Conservation (phyloP, 2,888 invertebrate genomes). For the Galerucella calmariensis region DNA sequence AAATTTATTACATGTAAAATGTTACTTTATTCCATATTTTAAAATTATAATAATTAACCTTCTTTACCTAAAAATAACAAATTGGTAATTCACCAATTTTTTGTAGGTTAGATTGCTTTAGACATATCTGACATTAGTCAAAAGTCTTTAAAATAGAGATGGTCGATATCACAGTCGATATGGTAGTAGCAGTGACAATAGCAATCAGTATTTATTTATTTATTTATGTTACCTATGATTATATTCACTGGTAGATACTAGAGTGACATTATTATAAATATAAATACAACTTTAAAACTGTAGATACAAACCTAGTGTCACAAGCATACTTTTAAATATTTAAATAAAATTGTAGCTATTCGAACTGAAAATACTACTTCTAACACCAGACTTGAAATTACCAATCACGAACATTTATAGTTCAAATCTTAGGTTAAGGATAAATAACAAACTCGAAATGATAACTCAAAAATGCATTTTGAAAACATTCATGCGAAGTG, state of each 20-base stretch:
- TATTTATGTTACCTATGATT: no score
- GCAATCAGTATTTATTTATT: no score
- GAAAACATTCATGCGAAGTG: slow-evolving; percentile 1
- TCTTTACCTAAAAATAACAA: slow-evolving; percentile 30
- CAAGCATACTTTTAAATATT: background rate
- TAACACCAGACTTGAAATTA: background rate
- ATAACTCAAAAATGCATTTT: slow-evolving; percentile 22
- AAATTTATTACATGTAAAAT: slow-evolving; percentile 5
- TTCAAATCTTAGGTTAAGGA: background rate
- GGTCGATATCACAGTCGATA: no score
- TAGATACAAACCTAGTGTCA: background rate
- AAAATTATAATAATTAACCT: slow-evolving; percentile 27
- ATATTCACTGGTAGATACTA: no score
- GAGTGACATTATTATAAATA: no score
- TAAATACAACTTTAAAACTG: no score
- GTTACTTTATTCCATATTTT: slow-evolving; percentile 13
- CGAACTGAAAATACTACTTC: background rate
- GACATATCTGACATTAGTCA: background rate
- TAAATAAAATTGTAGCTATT: background rate
- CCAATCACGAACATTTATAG: background rate
- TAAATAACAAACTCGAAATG: slow-evolving; percentile 8
- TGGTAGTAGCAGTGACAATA: no score
- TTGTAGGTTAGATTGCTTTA: slow-evolving; percentile 16
- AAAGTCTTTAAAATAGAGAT: background rate
- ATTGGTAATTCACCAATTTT: slow-evolving; percentile 12